Evolutionary conservation across 1,140 invertebrate species (phyloP).

Genomic region (Thaumetopoea pityocampa): DNA sequence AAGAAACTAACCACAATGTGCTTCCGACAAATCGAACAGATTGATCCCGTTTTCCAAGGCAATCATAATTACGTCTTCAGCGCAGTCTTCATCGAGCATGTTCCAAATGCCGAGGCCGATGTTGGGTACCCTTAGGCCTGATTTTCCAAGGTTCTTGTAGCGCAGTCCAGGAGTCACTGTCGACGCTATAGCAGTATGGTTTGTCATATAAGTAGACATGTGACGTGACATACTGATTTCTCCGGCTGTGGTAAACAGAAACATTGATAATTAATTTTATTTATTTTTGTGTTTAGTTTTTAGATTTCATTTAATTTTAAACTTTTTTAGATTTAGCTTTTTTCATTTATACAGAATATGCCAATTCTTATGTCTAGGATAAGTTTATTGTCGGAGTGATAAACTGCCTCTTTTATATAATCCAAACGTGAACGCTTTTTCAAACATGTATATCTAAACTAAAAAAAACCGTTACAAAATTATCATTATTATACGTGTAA

Average conservation of each 20-base stretch:
- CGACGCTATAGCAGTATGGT: constrained; percentile 70
- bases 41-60: constrained; percentile 98
- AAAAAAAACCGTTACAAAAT: too few relatives aligned
- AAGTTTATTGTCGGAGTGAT: too few relatives aligned
- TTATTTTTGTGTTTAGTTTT: too few relatives aligned
- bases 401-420: too few relatives aligned
- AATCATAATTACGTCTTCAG: constrained; percentile 93
- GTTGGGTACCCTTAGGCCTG: constrained; percentile 93
- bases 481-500: too few relatives aligned
- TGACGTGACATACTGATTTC: constrained; percentile 62
- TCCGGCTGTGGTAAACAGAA: constrained; percentile 33
- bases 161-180: constrained; percentile 85
- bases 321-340: too few relatives aligned
- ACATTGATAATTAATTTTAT: too few relatives aligned
- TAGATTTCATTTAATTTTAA: too few relatives aligned
- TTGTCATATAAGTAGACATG: constrained; percentile 63
- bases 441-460: too few relatives aligned
- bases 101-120: constrained; percentile 95
- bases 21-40: constrained; percentile 96
- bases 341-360: too few relatives aligned
- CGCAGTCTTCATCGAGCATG: constrained; percentile 89
- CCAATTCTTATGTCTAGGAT: too few relatives aligned
- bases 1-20: constrained; percentile 83
- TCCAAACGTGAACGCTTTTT: too few relatives aligned
- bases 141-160: constrained; percentile 95